Conservation (phyloP, 1,140 invertebrate species). For the Probaryconus sp. region DNA sequence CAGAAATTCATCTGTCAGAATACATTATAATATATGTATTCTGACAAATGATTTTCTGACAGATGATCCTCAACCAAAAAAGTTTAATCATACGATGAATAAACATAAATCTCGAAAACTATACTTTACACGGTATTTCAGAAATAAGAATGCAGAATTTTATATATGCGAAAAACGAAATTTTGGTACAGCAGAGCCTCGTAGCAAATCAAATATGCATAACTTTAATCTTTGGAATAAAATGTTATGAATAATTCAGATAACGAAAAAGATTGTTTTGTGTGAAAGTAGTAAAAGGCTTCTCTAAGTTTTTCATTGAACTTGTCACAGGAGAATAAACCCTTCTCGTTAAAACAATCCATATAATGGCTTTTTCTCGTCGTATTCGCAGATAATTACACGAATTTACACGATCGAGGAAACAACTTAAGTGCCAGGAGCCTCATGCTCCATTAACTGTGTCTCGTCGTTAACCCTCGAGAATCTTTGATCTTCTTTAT, state of each 20-base stretch:
- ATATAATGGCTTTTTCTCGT: slow-evolving; percentile 60
- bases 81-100: too few relatives aligned
- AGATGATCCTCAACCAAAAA: too few relatives aligned
- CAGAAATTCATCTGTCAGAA: too few relatives aligned
- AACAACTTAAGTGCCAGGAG: slow-evolving; percentile 55
- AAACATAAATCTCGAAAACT: too few relatives aligned
- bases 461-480: slow-evolving; percentile 54
- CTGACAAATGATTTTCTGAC: too few relatives aligned
- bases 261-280: slow-evolving; percentile 41
- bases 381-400: slow-evolving; percentile 62
- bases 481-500: slow-evolving; percentile 53
- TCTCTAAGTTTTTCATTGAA: slow-evolving; percentile 48
- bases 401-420: slow-evolving; percentile 60
- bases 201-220: slow-evolving; percentile 14
- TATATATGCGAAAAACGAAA: too few relatives aligned
- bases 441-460: slow-evolving; percentile 55
- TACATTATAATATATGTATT: too few relatives aligned
- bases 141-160: too few relatives aligned
- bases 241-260: slow-evolving; percentile 50
- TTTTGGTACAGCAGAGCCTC: too few relatives aligned
- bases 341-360: slow-evolving; percentile 57
- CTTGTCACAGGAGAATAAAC: slow-evolving; percentile 28
- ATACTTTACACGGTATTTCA: too few relatives aligned
- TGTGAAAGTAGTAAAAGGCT: slow-evolving; percentile 15
- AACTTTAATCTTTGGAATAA: slow-evolving; percentile 41